These are phyloP conservation scores for Gymnogyps californianus DNA, from an alignment of 2,113 vertebrate species.

Conservation along the genomic window DNA sequence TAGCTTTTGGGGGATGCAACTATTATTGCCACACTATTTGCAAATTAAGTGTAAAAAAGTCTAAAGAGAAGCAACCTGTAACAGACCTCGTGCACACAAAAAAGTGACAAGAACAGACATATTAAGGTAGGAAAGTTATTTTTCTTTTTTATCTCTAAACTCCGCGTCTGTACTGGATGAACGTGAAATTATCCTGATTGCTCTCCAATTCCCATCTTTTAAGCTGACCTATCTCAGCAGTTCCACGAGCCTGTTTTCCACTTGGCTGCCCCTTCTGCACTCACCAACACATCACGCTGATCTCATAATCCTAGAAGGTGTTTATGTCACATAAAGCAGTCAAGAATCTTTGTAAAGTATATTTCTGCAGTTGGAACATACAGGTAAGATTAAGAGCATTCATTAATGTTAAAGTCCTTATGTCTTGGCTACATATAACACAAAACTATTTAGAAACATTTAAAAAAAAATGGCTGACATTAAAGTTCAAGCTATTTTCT, in stretches of 20 bases:
- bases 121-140: not conserved
- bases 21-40: not conserved
- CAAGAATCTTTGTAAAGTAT: not conserved
- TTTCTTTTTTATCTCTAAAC: not conserved
- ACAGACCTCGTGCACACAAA: not conserved
- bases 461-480: accelerated
- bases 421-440: not conserved
- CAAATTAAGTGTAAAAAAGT: not conserved
- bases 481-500: not conserved
- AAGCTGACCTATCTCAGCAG: not conserved
- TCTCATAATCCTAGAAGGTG: not conserved
- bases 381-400: not conserved
- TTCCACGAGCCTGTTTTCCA: not conserved
- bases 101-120: not conserved
- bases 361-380: not conserved
- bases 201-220: not conserved
- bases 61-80: not conserved
- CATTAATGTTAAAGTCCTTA: not conserved
- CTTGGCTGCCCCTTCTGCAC: not conserved
- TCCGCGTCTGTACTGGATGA: not conserved
- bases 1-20: not conserved
- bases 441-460: not conserved
- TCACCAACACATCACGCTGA: not conserved
- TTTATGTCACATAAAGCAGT: not conserved
- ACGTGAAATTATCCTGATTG: not conserved